phyloP scores from a whole-genome alignment of 2,113 vertebrate genomes.

The Turnix velox region DNA sequence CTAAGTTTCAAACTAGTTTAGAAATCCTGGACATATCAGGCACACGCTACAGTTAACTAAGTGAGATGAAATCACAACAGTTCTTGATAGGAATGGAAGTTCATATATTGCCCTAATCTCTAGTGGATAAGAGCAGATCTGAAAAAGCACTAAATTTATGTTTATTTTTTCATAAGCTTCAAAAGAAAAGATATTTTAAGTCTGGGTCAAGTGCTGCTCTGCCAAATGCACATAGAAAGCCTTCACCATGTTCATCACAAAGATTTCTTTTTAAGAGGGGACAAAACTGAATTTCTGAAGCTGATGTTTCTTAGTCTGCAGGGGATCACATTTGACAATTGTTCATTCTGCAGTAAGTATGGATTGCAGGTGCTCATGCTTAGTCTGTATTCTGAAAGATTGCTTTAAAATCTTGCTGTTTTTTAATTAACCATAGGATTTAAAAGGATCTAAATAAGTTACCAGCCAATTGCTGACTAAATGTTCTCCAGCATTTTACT shows the following conservation, averaged over 20 bases:
- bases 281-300: background rate
- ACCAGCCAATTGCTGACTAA: slow-evolving; percentile 28
- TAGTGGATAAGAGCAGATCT: background rate
- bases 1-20: background rate
- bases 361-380: background rate
- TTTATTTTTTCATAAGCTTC: background rate
- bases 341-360: background rate
- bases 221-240: background rate
- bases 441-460: background rate
- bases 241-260: background rate
- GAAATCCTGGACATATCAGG: background rate
- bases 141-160: background rate
- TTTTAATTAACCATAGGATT: slow-evolving; percentile 15
- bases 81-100: background rate
- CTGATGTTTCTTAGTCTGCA: background rate
- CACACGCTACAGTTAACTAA: background rate
- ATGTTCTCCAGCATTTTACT: slow-evolving; percentile 33
- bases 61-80: background rate
- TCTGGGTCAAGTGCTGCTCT: background rate
- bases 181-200: background rate
- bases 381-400: background rate
- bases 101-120: background rate
- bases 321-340: background rate
- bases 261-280: background rate
- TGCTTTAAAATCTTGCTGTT: background rate